These are phyloP conservation scores for Rhinogobius similis DNA, from an alignment of 2,113 vertebrate genomes.

Conservation along the genomic window DNA sequence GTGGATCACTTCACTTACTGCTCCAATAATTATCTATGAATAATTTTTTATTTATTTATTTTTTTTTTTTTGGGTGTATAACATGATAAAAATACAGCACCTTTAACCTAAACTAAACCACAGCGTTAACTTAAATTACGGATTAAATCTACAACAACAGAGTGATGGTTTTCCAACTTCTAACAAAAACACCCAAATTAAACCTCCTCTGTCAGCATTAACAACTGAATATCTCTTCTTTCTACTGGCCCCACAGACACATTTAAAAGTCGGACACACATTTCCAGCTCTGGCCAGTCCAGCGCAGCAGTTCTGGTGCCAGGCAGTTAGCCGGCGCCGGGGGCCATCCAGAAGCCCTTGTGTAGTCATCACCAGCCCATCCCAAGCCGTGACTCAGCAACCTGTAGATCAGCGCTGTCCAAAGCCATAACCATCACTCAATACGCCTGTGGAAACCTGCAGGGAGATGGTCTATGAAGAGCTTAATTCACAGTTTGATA, in stretches of 20 bases:
- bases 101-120: too few species aligned
- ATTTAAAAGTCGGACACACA: slow-evolving; percentile 41
- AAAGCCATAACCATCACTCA: slow-evolving; percentile 51
- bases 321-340: slow-evolving; percentile 56
- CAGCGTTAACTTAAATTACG: not conserved
- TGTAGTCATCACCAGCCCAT: slow-evolving; percentile 53
- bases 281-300: slow-evolving; percentile 46
- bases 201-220: slow-evolving; percentile 11
- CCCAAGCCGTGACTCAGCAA: slow-evolving; percentile 61
- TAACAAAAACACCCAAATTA: not conserved
- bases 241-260: slow-evolving; percentile 42
- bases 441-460: slow-evolving; percentile 15
- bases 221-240: slow-evolving; percentile 5
- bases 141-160: not conserved
- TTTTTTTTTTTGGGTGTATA: too few species aligned
- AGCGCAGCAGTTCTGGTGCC: slow-evolving; percentile 48
- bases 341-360: slow-evolving; percentile 54
- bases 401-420: slow-evolving; percentile 50
- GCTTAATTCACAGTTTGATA: slow-evolving; percentile 1
- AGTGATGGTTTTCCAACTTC: not conserved
- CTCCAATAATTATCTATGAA: too few species aligned
- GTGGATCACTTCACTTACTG: too few species aligned
- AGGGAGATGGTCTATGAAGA: not conserved
- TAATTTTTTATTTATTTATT: too few species aligned
- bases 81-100: too few species aligned